Percentiles rank a stretch among this genome's conserved stretches.
Evolutionary conservation across 2,888 invertebrate genomes (phyloP).

Genomic region (Conomelus anceps): DNA sequence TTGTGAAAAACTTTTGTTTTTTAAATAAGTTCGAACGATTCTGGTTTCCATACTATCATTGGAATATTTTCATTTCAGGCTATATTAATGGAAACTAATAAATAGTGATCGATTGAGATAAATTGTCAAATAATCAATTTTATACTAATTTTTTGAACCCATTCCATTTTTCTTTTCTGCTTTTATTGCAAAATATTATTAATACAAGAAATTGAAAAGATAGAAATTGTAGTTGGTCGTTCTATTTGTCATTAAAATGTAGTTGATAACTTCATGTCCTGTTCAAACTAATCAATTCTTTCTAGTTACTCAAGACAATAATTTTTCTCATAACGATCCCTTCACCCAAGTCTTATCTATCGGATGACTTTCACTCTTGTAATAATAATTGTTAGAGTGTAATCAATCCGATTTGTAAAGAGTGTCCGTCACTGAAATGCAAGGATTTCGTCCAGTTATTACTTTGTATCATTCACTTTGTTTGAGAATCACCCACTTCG

Average conservation of each 20-base stretch:
- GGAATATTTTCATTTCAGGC: too few species aligned
- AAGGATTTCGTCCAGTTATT: background rate
- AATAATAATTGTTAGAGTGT: background rate
- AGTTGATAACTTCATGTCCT: background rate
- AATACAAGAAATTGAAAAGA: too few species aligned
- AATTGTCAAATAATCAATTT: too few species aligned
- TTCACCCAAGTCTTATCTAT: background rate
- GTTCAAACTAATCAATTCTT: background rate
- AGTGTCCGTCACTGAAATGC: background rate
- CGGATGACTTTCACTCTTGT: background rate
- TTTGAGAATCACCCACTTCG: background rate
- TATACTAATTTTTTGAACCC: too few species aligned
- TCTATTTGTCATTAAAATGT: background rate
- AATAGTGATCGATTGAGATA: too few species aligned
- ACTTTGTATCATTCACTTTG: background rate
- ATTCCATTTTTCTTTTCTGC: too few species aligned
- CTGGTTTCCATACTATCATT: too few species aligned
- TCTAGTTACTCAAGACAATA: background rate
- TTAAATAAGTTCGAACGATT: too few species aligned
- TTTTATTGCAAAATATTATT: too few species aligned
- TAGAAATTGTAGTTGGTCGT: too few species aligned
- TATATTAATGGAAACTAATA: too few species aligned
- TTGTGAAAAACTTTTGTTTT: too few species aligned
- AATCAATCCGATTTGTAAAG: background rate
- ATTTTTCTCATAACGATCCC: background rate